Evolutionary conservation across 2,797 vertebrate genomes (phyloP).

Genomic region (Huso huso): DNA sequence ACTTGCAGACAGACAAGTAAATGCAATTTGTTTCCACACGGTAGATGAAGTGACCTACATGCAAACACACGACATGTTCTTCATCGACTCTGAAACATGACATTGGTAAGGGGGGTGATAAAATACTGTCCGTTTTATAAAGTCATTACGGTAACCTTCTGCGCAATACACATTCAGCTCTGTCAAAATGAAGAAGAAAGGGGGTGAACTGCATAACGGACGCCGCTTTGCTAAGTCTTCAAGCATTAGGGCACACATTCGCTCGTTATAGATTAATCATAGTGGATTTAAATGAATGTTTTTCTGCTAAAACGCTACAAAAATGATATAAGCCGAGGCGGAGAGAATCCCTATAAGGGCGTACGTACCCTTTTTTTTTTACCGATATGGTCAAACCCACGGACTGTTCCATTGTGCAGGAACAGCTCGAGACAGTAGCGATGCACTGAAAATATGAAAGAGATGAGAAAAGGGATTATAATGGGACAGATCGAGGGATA

Average conservation of each 20-base stretch:
- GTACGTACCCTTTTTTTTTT: conserved; percentile 38
- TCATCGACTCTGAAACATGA: conserved; percentile 30
- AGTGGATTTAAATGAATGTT: neutral
- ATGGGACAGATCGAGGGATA: conserved; percentile 47
- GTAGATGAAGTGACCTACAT: conserved; percentile 14
- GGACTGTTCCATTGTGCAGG: conserved; percentile 62
- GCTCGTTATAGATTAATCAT: conserved; percentile 3
- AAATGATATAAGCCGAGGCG: neutral
- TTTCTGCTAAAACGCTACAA: neutral
- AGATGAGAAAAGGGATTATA: conserved; percentile 55
- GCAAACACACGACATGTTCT: conserved; percentile 12
- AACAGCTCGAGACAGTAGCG: conserved; percentile 58
- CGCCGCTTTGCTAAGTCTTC: conserved; percentile 17
- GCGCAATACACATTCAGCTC: conserved; percentile 35
- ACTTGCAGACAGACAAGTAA: conserved; percentile 4
- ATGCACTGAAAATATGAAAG: conserved; percentile 55
- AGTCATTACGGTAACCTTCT: conserved; percentile 61
- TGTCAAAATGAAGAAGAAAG: conserved; percentile 38
- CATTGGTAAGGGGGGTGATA: conserved; percentile 21
- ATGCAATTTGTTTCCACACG: too few relatives aligned
- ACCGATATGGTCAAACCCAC: conserved; percentile 60
- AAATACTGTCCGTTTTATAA: conserved; percentile 22
- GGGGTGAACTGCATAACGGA: conserved; percentile 45
- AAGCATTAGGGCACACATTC: conserved; percentile 24
- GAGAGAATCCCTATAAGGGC: neutral